Conservation (phyloP, 1,140 invertebrate genomes). For the Acyrthosiphon pisum region DNA sequence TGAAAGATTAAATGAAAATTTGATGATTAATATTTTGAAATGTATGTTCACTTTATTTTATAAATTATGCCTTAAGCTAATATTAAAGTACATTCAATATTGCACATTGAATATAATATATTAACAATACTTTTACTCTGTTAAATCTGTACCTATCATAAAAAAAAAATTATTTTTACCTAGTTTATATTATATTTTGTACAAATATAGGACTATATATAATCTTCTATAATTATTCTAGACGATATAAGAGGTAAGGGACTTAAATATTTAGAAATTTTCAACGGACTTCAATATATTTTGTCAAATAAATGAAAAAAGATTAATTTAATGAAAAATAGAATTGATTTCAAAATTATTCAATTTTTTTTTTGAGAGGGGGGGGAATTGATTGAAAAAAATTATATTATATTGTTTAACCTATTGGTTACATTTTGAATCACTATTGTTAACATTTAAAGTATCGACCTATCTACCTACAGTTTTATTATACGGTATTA, state of each 20-base stretch:
- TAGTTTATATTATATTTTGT: no score
- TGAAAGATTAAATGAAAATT: constrained; percentile 15
- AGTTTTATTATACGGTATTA: neutral
- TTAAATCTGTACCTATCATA: neutral
- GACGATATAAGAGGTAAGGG: neutral
- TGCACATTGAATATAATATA: neutral
- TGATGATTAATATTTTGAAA: neutral
- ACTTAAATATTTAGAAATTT: neutral
- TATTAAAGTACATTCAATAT: neutral
- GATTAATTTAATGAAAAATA: neutral
- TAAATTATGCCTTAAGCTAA: neutral
- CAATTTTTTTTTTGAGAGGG: neutral
- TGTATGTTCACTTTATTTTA: neutral
- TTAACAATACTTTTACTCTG: neutral
- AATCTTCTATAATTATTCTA: neutral
- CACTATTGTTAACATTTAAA: neutral
- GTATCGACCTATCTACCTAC: neutral
- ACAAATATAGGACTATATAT: no score
- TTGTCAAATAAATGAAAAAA: neutral
- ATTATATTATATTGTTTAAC: neutral
- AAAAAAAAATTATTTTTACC: neutral
- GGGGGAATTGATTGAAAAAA: neutral
- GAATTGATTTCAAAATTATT: neutral
- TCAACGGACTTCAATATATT: neutral
- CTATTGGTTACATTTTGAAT: neutral